These are phyloP conservation scores for Lates japonicus DNA, from an alignment of 2,797 vertebrate genomes.

Conservation along the genomic window DNA sequence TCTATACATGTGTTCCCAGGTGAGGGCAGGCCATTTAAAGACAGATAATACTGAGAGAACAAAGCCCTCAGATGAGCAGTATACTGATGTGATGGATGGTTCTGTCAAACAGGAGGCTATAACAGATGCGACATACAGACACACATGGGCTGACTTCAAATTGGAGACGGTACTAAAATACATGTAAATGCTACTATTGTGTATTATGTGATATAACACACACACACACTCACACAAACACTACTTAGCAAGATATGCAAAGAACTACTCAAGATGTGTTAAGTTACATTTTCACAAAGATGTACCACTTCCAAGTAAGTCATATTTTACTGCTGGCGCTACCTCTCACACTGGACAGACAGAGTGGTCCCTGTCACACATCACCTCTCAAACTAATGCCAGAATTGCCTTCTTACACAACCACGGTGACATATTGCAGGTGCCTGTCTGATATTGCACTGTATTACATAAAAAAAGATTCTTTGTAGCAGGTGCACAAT, in stretches of 20 bases:
- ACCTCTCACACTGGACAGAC: conserved; percentile 14
- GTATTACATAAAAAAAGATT: conserved; percentile 8
- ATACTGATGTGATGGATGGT: conserved; percentile 42
- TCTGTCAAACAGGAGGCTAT: conserved; percentile 21
- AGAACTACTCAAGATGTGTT: neutral
- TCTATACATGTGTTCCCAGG: conserved; percentile 11
- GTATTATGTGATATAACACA: neutral
- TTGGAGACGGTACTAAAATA: neutral
- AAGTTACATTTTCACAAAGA: conserved; percentile 10
- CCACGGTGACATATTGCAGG: conserved; percentile 15
- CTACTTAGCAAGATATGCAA: neutral
- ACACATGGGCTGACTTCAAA: neutral
- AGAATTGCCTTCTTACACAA: conserved; percentile 17
- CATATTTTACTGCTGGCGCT: conserved; percentile 12
- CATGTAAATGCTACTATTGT: neutral
- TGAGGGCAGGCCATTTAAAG: conserved; percentile 37
- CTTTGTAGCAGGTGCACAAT: neutral
- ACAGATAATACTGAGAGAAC: conserved; percentile 47
- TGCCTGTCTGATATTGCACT: conserved; percentile 23
- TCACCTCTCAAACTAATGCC: conserved; percentile 24
- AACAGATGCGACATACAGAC: conserved; percentile 19
- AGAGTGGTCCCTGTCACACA: conserved; percentile 23
- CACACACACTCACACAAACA: neutral
- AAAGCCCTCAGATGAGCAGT: conserved; percentile 40
- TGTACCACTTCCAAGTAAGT: neutral